Evolutionary conservation across 2,113 vertebrate species (phyloP), one percentile per base, ranked within the genome.

Genomic region (Epinephelus fuscoguttatus): DNA sequence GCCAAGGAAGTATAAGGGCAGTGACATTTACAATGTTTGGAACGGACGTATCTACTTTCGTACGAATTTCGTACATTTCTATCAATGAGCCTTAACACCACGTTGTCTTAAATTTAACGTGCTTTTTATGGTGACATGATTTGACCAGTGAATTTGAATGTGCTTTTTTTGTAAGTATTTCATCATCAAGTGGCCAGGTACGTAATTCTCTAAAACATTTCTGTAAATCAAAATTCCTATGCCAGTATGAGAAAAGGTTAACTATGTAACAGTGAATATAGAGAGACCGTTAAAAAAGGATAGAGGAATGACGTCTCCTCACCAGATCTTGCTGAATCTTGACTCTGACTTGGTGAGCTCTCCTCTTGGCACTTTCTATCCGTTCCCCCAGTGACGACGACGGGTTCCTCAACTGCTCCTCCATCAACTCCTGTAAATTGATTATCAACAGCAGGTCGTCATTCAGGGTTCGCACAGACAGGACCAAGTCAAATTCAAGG

Each of bases 251-350:
- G 2, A 21, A 53, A 21, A 1, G 18, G 17, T 18, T 50, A 50
- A 50, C 30, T 30, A 18, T 18, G 17, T 18, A 50, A 25, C 27
- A 21, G 27, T 37, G 18, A 55, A 4, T 4, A 7, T 1, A 33
- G 17, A 33, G 21, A 25, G 23, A 3, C 42, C 9, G 30, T 40
- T 4, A 14, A 15, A 49, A 49, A 15, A 49, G 42, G 11, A 45
- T 4, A 49, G 4, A 50, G 4, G 2, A 21, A 5, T 45, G 8
- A 2, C 0, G 19, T n/a, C 27, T 64, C 42, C 88, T 91, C 79
- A 96, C 95, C 33, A 93, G 91, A 77, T 98, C 97, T 86, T 97
- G 96, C 80, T 95, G 96, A 80, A 98, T 96, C 92, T 98, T 99
- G 68, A 96, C 95, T 83, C 97, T 89, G 71, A 99, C 91, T 89